These are phyloP conservation scores for Anas platyrhynchos DNA, from an alignment of 2,113 vertebrate species.

Conservation along the genomic window DNA sequence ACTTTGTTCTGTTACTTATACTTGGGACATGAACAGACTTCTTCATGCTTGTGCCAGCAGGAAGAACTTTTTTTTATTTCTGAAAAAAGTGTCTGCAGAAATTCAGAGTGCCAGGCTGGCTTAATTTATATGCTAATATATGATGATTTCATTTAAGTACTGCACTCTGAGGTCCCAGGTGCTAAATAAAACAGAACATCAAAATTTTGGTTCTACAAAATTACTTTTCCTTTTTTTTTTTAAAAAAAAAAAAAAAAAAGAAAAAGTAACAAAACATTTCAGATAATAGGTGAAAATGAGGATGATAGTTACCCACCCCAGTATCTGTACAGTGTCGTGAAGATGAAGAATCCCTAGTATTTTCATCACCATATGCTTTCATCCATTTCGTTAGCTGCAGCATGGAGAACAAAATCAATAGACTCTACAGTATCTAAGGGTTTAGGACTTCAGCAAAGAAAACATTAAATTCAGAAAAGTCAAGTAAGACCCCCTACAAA, in stretches of 20 bases:
- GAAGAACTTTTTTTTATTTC: background rate
- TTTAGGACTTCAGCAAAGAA: background rate
- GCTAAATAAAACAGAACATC: background rate
- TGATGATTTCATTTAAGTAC: background rate
- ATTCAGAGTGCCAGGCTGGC: background rate
- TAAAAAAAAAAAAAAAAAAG: too few relatives aligned
- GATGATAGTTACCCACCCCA: background rate
- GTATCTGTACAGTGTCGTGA: background rate
- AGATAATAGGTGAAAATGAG: background rate
- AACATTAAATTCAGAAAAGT: background rate
- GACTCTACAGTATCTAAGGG: background rate
- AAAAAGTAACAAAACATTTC: background rate
- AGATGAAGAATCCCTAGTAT: background rate
- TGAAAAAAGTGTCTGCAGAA: slow-evolving; percentile 6
- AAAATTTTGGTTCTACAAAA: background rate
- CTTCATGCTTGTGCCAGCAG: background rate
- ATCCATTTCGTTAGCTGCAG: background rate
- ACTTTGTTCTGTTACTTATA: background rate
- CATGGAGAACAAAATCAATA: background rate
- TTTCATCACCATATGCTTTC: background rate
- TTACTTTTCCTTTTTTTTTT: background rate
- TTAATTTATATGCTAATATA: slow-evolving; percentile 11
- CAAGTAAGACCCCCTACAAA: background rate
- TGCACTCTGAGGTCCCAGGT: background rate
- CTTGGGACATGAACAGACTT: background rate